phyloP scores from a whole-genome alignment of 2,888 invertebrate species.

The Chrysomela aeneicollis region DNA sequence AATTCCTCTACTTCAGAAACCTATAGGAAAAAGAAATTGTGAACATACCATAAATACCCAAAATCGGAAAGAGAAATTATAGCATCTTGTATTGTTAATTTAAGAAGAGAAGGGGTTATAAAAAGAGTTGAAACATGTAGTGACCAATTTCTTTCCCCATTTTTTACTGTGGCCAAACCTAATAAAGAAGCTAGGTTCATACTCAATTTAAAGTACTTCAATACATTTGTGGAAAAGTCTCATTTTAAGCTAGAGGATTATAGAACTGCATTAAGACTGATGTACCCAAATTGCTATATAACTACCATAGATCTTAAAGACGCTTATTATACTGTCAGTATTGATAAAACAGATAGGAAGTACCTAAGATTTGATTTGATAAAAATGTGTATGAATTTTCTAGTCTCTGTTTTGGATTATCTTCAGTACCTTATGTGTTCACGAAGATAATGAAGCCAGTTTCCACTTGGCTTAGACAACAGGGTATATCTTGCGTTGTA shows the following conservation, averaged over 20 bases:
- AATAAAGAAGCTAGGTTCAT: too few relatives aligned
- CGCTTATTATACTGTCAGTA: constrained; percentile 22
- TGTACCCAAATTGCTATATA: constrained; percentile 17
- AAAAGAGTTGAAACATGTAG: too few relatives aligned
- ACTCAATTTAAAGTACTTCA: too few relatives aligned
- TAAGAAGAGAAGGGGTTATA: too few relatives aligned
- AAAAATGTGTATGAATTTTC: constrained; percentile 22
- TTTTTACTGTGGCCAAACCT: too few relatives aligned
- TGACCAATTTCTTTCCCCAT: too few relatives aligned
- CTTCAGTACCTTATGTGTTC: constrained; percentile 43
- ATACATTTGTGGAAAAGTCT: not conserved
- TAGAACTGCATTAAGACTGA: constrained; percentile 14
- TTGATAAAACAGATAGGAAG: constrained; percentile 12
- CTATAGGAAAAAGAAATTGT: too few relatives aligned
- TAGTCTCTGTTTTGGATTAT: constrained; percentile 44
- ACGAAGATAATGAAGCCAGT: constrained; percentile 47
- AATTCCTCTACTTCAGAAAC: too few relatives aligned
- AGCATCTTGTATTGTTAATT: too few relatives aligned
- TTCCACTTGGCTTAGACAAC: constrained; percentile 25
- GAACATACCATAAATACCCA: too few relatives aligned
- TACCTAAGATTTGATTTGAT: constrained; percentile 21
- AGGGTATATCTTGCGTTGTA: constrained; percentile 33
- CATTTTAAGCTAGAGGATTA: constrained; percentile 27
- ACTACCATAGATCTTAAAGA: constrained; percentile 23
- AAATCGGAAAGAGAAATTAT: too few relatives aligned